Conservation (phyloP, 2,113 vertebrate genomes). For the Deroptyus accipitrinus region DNA sequence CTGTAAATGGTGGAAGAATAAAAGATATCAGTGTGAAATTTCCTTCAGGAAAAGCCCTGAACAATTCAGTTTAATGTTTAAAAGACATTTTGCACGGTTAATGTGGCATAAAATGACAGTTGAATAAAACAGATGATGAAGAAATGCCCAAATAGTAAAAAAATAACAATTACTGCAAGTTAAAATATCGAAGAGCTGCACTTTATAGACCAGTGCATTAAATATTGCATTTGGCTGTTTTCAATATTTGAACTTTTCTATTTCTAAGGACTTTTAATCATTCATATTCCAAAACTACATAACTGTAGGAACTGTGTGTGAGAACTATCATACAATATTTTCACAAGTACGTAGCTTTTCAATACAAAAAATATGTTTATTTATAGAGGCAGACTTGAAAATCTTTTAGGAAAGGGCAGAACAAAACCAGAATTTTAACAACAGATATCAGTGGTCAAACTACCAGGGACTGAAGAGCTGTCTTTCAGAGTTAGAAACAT, state of each 20-base stretch:
- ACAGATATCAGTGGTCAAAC: neutral
- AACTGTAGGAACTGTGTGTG: neutral
- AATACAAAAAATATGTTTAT: neutral
- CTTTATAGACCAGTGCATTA: neutral
- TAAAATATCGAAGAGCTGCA: neutral
- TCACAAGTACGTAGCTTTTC: neutral
- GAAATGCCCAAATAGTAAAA: neutral
- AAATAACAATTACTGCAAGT: neutral
- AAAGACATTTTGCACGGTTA: neutral
- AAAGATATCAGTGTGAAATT: neutral
- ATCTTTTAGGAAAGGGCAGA: neutral
- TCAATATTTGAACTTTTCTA: neutral
- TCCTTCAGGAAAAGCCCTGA: neutral
- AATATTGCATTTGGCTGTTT: neutral
- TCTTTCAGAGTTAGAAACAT: neutral
- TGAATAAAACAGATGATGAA: neutral
- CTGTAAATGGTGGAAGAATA: neutral
- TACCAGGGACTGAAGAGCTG: accelerated
- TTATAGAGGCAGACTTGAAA: neutral
- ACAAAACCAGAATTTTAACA: neutral
- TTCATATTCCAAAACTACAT: neutral
- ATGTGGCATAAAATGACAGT: neutral
- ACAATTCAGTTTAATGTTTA: neutral
- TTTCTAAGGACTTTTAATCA: neutral
- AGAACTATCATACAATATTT: neutral